Evolutionary conservation across 2,113 vertebrate species (phyloP).

Genomic region (Tichodroma muraria): DNA sequence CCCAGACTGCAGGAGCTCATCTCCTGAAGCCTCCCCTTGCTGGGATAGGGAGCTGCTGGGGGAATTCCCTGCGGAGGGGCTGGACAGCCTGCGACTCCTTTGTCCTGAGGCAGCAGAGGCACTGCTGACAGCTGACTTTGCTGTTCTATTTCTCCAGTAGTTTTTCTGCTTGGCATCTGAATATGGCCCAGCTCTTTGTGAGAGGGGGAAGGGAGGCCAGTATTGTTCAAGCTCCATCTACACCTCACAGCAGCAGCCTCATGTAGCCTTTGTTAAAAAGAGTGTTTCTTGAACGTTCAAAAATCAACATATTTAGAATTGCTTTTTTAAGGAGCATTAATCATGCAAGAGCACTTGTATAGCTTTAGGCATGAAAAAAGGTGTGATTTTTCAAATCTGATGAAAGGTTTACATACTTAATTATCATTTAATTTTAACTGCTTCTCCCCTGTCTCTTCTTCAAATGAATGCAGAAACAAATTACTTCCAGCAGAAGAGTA

Average conservation of each 20-base stretch:
- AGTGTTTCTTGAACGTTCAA: not conserved
- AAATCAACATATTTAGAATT: not conserved
- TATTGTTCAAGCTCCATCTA: not conserved
- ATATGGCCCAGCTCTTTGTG: not conserved
- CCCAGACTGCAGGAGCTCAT: not conserved
- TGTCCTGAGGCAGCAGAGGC: not conserved
- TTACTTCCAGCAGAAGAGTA: not conserved
- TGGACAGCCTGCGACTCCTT: not conserved
- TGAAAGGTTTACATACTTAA: not conserved
- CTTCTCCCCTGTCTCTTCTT: not conserved
- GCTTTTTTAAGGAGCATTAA: not conserved
- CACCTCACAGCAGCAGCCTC: not conserved
- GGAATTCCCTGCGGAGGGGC: not conserved
- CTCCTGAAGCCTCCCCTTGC: not conserved
- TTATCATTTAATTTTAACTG: not conserved
- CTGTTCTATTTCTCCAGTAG: not conserved
- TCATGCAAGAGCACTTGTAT: not conserved
- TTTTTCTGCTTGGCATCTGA: not conserved
- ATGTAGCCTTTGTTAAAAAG: not conserved
- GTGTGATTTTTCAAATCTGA: not conserved
- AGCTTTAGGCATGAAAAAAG: not conserved
- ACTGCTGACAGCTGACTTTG: not conserved
- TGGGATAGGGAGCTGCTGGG: not conserved
- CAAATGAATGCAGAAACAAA: not conserved
- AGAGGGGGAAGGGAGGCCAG: rapidly evolving